phyloP scores from a whole-genome alignment of 2,888 invertebrate species.

The Drosophila rellima region DNA sequence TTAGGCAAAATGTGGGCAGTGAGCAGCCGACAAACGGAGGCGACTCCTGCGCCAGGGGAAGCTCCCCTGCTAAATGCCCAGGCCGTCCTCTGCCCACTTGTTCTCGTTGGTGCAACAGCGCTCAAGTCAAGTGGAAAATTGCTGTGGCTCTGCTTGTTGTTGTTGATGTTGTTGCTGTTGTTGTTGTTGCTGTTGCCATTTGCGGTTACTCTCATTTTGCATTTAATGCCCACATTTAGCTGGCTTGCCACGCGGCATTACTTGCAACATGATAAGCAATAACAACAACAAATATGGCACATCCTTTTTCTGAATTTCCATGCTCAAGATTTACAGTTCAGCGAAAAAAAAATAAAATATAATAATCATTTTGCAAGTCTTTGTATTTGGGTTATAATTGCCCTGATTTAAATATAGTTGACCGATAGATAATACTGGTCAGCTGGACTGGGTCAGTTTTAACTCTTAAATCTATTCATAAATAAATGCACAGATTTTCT shows the following conservation, averaged over 20 bases:
- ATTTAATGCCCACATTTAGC: constrained; percentile 80
- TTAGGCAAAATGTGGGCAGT: constrained; percentile 75
- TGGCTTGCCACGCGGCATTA: constrained; percentile 55
- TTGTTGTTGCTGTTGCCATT: constrained; percentile 41
- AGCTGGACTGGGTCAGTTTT: background rate
- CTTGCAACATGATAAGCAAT: constrained; percentile 43
- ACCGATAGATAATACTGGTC: background rate
- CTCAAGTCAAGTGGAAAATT: constrained; percentile 84
- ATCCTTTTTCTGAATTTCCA: constrained; percentile 22
- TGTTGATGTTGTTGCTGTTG: constrained; percentile 24
- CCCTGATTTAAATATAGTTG: background rate
- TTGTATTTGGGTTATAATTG: background rate
- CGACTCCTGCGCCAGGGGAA: constrained; percentile 29
- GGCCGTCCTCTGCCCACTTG: constrained; percentile 67
- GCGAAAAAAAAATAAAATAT: background rate
- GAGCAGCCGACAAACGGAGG: constrained; percentile 35
- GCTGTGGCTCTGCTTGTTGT: constrained; percentile 17
- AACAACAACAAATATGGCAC: constrained; percentile 39
- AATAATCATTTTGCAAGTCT: background rate
- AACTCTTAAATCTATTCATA: background rate
- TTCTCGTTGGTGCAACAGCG: constrained; percentile 37
- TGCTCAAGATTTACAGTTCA: constrained; percentile 12
- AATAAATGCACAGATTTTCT: background rate
- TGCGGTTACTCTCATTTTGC: constrained; percentile 77
- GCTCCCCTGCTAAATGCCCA: constrained; percentile 61